Evolutionary conservation across 2,888 invertebrate species (phyloP), one percentile per base, ranked within the genome.

Genomic region (Phymatocera aterrima): DNA sequence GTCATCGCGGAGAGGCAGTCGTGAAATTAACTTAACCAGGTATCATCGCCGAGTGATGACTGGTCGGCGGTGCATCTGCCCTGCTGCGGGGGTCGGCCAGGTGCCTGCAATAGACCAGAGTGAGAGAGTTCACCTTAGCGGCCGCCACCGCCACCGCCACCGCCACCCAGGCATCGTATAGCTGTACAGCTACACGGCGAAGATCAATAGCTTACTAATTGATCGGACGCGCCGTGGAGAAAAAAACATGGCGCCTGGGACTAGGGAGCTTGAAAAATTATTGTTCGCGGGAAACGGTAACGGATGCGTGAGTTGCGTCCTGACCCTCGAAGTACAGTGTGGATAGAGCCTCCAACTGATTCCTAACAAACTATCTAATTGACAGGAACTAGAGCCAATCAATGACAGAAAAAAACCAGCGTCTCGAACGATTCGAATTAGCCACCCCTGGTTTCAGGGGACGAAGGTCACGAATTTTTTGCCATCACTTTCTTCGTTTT

Each of bases 171-270:
- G 75, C 24, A 60, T 72, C 72, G 18, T 48, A 18, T 18, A 48
- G 18, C 43, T 43, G 15, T 3, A 3, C 43, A 43, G 18, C 40
- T 18, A 34, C 46, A 74, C 72, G 78, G 72, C 70, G n/a, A 70
- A 60, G 85, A 85, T 85, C 84, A 83, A 83, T 85, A 81, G 81
- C 78, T 78, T 46, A 81, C 79, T 85, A 85, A 85, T 85, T 85
- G 85, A 85, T 85, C 85, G 83, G 83, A 80, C 80, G 80, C 82
- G 85, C 80, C 84, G 81, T 72, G 34, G 2, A 51, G 34, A 18
- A 21, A 51, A 72, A 48, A 72, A 72, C n/a, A 57, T 68, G 51
- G 72, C 51, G 48, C 72, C 72, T 48, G 48, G 12, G 8, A 31
- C 51, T 10, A 34, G 15, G 43, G 28, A 21, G 43, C 5, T 68